Evolutionary conservation across 2,113 vertebrate species (phyloP), one percentile per base, ranked within the genome.

Genomic region (Paradoxurus hermaphroditus): DNA sequence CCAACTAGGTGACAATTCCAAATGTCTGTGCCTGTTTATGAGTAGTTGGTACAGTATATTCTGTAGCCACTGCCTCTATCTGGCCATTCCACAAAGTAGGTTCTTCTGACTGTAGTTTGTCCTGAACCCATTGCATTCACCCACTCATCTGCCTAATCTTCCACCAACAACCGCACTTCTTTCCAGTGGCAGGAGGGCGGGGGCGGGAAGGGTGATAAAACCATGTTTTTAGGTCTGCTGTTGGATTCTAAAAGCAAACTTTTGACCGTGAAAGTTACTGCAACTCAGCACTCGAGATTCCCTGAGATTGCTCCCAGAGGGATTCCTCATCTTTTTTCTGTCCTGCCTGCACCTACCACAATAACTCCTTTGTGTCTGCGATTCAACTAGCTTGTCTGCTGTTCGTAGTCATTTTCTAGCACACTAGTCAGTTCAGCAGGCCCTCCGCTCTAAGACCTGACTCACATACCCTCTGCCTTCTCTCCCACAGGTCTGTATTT

Each of bases 331-430:
- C 9, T 41, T 77, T 68, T 46, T 15, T 89, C 7, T 70, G 14
- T n/a, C 46, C 34, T 49, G 39, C 51, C 53, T 25, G 19, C 15
- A 44, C 49, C 21, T 46, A 49, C 16, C 41, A 39, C 1, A 12
- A 36, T 25, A 31, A 65, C 23, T 27, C 67, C 63, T 70, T 83
- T 41, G 15, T 19, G 3, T 41, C 81, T 62, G 4, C 18, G 25
- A 53, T 36, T 9, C 44, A 70, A 31, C 8, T 5, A 12, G 27
- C 34, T 49, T 15, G 65, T 77, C 59, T 63, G 56, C 59, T 72
- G 7, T 63, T 83, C 89, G 78, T 56, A 78, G 53, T 41, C n/a
- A 41, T 86, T 94, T 93, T 73, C 46, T n/a, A 75, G 34, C 18
- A 77, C 11, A 81, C 29, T 53, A n/a, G 46, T 90, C 51, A 73